Percentiles rank a stretch among this genome's conserved stretches.
phyloP scores from a whole-genome alignment of 2,113 vertebrate species.

The Grammomys surdaster region DNA sequence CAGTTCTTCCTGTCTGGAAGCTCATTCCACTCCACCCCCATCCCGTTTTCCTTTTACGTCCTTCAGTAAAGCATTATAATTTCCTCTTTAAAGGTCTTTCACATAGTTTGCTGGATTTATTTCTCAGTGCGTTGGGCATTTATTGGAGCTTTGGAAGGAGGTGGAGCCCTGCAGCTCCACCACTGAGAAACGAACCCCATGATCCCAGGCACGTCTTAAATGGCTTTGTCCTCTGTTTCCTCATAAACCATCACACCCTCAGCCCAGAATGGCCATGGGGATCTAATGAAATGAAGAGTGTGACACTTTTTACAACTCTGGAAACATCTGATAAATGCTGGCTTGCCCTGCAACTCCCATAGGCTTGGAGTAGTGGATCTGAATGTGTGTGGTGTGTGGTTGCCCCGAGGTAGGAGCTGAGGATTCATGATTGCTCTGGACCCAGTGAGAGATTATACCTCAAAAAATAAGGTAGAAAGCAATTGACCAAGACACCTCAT shows the following conservation, averaged over 20 bases:
- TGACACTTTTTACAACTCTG: background rate
- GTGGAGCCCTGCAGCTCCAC: background rate
- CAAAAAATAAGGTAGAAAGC: background rate
- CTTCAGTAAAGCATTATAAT: slow-evolving; percentile 57
- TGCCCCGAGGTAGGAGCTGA: background rate
- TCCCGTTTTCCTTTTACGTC: slow-evolving; percentile 64
- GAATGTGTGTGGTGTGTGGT: background rate
- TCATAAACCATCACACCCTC: background rate
- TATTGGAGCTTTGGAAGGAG: slow-evolving; percentile 7
- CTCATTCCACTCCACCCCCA: background rate
- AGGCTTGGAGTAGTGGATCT: background rate
- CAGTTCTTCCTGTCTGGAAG: background rate
- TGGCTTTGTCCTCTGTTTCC: background rate
- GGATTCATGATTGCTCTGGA: background rate
- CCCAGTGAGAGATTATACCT: background rate
- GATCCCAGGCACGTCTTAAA: slow-evolving; percentile 8
- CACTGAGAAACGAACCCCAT: background rate
- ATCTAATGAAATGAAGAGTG: background rate
- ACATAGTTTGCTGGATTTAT: slow-evolving; percentile 70
- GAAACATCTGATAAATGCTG: background rate
- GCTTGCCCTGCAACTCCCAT: background rate
- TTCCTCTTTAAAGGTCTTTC: slow-evolving; percentile 70
- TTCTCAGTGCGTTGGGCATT: background rate
- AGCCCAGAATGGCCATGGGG: background rate
- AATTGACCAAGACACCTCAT: background rate